Evolutionary conservation across 2,797 vertebrate genomes (phyloP).

Genomic region (Loriculus beryllinus): DNA sequence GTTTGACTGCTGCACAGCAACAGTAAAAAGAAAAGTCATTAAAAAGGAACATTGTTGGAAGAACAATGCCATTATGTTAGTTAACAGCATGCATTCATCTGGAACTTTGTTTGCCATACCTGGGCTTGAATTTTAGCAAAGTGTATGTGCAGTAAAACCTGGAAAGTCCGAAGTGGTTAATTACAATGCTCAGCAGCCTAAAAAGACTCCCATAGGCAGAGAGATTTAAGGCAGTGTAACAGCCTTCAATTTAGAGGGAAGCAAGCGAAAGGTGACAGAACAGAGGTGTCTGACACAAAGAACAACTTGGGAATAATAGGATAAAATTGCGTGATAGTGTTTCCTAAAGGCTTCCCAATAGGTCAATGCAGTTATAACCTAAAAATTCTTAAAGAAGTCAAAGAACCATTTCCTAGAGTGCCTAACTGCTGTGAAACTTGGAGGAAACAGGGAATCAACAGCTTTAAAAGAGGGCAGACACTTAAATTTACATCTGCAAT

Average conservation of each 20-base stretch:
- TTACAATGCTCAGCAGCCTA: neutral
- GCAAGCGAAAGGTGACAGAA: neutral
- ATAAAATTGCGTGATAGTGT: neutral
- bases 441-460: neutral
- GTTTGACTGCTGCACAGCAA: neutral
- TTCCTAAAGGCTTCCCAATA: neutral
- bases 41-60: neutral
- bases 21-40: neutral
- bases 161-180: constrained; percentile 20
- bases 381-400: neutral
- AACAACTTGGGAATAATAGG: neutral
- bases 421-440: neutral
- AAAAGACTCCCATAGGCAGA: neutral
- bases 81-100: neutral
- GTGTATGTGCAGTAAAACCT: neutral
- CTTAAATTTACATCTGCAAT: neutral
- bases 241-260: neutral
- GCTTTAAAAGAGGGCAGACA: neutral
- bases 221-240: neutral
- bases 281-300: neutral
- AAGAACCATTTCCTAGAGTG: neutral
- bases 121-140: neutral
- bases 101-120: neutral
- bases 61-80: neutral
- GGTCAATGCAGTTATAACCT: neutral